Percentiles rank a stretch among this genome's conserved stretches.
These are phyloP conservation scores for Coendou prehensilis DNA, from an alignment of 2,797 vertebrate species.

Conservation along the genomic window DNA sequence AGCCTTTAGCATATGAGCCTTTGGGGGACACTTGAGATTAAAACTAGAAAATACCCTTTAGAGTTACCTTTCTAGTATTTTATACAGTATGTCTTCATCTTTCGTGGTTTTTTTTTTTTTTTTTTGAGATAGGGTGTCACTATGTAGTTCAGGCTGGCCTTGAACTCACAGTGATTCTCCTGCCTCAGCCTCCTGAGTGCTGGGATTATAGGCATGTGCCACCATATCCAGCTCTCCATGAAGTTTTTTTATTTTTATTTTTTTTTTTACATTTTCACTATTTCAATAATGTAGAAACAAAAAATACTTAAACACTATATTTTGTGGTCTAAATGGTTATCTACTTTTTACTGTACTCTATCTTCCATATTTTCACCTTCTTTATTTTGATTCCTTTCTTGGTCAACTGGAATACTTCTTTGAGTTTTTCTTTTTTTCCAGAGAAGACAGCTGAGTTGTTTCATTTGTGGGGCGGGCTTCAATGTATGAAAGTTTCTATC, in stretches of 20 bases:
- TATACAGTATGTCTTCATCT: not conserved
- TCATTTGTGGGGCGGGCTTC: not conserved
- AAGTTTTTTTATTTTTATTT: not conserved
- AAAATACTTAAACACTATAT: not conserved
- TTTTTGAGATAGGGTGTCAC: not conserved
- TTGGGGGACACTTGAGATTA: not conserved
- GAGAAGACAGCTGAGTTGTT: too few species aligned
- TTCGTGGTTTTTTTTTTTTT: too few species aligned
- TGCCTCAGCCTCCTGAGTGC: not conserved
- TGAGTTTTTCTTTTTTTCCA: not conserved
- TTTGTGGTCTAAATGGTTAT: not conserved
- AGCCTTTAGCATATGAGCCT: not conserved
- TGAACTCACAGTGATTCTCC: not conserved
- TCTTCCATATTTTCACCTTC: not conserved
- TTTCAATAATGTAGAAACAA: not conserved
- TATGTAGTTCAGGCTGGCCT: not conserved
- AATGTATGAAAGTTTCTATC: not conserved
- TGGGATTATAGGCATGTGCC: not conserved
- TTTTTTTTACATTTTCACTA: not conserved
- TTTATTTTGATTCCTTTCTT: conserved; percentile 10
- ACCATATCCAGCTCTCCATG: not conserved
- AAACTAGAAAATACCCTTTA: not conserved
- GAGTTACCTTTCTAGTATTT: not conserved
- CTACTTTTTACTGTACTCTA: not conserved
- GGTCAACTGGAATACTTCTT: not conserved